Evolutionary conservation across 2,797 vertebrate genomes (phyloP), one percentile per base, ranked within the genome.

Genomic region (Limosa lapponica): DNA sequence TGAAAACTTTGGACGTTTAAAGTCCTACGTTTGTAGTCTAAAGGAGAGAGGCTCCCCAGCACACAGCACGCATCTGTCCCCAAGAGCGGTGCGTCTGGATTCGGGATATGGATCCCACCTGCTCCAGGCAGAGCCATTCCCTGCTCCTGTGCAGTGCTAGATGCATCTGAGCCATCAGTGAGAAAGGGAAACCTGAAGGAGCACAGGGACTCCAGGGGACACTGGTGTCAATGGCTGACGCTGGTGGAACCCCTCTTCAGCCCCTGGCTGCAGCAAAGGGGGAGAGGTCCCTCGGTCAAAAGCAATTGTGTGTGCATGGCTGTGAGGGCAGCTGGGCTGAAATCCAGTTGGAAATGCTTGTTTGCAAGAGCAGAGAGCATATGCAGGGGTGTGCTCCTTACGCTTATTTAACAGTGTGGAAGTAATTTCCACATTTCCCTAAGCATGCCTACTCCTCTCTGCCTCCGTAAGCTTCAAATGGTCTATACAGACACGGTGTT

Each of bases 51-150:
- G 3, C 19, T 57, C 30, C 14, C 32, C 24, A 28, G 22, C 1
- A 1, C 54, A 25, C 13, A 16, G 48, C 16, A 13, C 3, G 11
- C 12, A 16, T 16, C 32, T 3, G 36, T 37, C 20, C 52, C 44
- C 0, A 1, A 71, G 54, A 6, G 1, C 0, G 0, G 11, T 0
- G 12, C 5, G 13, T 17, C 44, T 23, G 65, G 39, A 5, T 34
- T 27, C 7, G 7, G 69, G 52, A 23, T 36, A 22, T 0, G 7
- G 64, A 20, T 80, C 41, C 36, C 51, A n/a, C 0, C 48, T 30
- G 55, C 46, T 24, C 43, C 1, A 2, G 27, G 30, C 61, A 77
- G 55, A 70, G 48, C 69, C 8, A 1, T 37, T 34, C 51, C 41
- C n/a, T n/a, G 48, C 72, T 85, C 12, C 18, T 24, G 10, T 11